These are phyloP conservation scores for Temnothorax curvispinosus DNA, from an alignment of 1,140 invertebrate species.

Conservation along the genomic window DNA sequence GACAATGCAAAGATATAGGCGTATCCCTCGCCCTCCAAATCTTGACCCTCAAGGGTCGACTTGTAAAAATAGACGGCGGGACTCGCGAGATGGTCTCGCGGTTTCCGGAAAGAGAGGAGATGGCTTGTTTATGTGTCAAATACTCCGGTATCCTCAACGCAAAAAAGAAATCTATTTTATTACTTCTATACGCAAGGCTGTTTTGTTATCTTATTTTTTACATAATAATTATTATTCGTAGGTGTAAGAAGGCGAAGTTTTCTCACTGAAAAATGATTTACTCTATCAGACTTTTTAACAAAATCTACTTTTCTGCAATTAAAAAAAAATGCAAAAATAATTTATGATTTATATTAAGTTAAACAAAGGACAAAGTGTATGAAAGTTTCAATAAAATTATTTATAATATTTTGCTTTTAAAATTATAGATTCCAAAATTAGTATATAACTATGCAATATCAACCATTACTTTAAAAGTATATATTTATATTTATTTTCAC, in stretches of 20 bases:
- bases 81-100: constrained; percentile 23
- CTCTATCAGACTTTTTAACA: background rate
- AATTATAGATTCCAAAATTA: background rate
- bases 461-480: background rate
- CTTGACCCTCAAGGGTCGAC: constrained; percentile 44
- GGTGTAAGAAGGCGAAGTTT: background rate
- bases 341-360: constrained; percentile 7
- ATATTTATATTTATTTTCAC: background rate
- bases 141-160: background rate
- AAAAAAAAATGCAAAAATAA: background rate
- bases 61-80: constrained; percentile 49
- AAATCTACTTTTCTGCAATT: background rate
- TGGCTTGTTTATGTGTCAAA: constrained; percentile 27
- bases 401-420: background rate
- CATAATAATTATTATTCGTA: background rate
- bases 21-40: constrained; percentile 34
- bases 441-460: background rate
- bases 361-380: background rate
- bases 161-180: background rate
- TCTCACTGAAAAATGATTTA: background rate
- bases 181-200: background rate
- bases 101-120: constrained; percentile 19
- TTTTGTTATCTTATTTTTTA: background rate
- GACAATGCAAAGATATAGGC: constrained; percentile 23
- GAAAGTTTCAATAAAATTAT: too few species aligned